These are phyloP conservation scores for Ormyrus pomaceus DNA, from an alignment of 2,888 invertebrate genomes.

Conservation along the genomic window DNA sequence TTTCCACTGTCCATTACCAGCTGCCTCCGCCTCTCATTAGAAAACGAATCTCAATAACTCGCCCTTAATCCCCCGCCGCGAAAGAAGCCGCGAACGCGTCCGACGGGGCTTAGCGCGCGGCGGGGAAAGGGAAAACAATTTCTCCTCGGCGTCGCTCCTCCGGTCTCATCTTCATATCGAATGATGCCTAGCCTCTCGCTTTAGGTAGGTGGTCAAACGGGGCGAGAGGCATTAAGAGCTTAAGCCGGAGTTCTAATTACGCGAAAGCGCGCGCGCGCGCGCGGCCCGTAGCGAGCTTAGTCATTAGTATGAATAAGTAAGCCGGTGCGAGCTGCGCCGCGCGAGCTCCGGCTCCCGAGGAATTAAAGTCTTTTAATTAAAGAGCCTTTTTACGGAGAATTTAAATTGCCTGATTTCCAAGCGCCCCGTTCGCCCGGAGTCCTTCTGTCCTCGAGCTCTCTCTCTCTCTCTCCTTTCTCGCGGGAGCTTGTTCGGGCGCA, in stretches of 20 bases:
- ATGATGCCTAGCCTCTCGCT: not conserved
- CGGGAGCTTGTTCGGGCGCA: not conserved
- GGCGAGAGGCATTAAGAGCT: conserved; percentile 43
- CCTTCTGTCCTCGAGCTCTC: conserved; percentile 16
- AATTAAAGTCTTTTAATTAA: conserved; percentile 73
- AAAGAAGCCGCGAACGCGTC: too few species aligned
- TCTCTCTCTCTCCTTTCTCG: conserved; percentile 12
- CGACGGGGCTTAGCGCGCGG: not conserved
- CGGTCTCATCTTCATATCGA: conserved; percentile 35
- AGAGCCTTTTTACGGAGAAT: conserved; percentile 70
- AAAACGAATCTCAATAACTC: too few species aligned
- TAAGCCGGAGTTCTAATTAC: conserved; percentile 58
- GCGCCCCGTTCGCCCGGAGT: conserved; percentile 54
- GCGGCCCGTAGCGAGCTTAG: conserved; percentile 57
- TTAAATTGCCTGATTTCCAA: conserved; percentile 72
- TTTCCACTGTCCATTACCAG: too few species aligned
- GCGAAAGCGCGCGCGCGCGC: conserved; percentile 1
- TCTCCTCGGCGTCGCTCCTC: not conserved
- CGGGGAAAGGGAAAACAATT: conserved; percentile 27
- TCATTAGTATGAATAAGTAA: conserved; percentile 72
- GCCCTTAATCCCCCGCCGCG: too few species aligned
- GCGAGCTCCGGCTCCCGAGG: conserved; percentile 60
- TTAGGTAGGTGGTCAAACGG: conserved; percentile 33
- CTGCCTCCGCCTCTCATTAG: too few species aligned
- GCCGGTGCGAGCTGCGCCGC: conserved; percentile 33